Evolutionary conservation across 2,113 vertebrate species (phyloP), one percentile per base, ranked within the genome.

Genomic region (Pyrgilauda ruficollis): DNA sequence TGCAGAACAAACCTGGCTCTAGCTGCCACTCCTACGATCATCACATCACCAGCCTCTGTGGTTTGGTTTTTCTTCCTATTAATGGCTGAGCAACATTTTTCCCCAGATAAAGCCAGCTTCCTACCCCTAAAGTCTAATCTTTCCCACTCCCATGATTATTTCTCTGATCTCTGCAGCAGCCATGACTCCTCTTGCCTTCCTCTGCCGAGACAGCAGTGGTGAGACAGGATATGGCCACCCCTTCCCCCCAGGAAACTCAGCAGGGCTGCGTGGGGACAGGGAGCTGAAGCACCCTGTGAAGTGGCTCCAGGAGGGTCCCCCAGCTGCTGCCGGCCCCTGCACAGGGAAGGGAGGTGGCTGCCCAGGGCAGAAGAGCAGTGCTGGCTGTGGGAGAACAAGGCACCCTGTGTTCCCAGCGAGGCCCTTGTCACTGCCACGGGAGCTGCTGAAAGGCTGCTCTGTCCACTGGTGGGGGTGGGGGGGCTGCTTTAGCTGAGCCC

Each of bases 371-470:
- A 23, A 77, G 69, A 4, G 0, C 0, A 0, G 59, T 10, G 53
- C 74, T 1, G 27, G 46, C 68, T 3, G 0, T 41, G 52, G 62
- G 50, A 93, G 95, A 96, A 97, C 96, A 97, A 97, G 92, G 95
- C 84, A 0, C 1, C 4, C 93, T 93, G 95, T 97, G 93, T 97
- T 97, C 86, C 83, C 7, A 10, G 64, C 15, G 0, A 66, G 86
- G 74, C 78, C 43, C 11, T 15, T 6, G 80, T 86, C 12, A 9
- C 92, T 26, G 77, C 81, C 7, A 9, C 52, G 61, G 93, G 87
- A 87, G 84, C 81, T 77, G 43, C 17, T 96, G 87, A 96, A 96
- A 94, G 92, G 77, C 89, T 0, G 64, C 92, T 95, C 95, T 96
- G 96, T 96, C 74, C 21, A 2, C 58, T 41, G 55, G 18, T 1